Conservation (phyloP, 2,113 vertebrate genomes). For the Ciconia stormi region DNA sequence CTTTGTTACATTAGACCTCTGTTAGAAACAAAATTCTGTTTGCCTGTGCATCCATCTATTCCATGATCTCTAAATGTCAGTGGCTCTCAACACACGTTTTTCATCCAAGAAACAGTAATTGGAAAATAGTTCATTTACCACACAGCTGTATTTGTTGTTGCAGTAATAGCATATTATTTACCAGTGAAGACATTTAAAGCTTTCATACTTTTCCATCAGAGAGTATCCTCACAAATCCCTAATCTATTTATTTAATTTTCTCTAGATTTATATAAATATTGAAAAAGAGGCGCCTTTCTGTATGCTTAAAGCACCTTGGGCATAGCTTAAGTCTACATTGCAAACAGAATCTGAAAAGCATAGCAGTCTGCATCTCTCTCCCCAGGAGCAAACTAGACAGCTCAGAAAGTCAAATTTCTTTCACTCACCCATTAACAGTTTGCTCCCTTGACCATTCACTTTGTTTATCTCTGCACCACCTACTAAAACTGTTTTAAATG, state of each 20-base stretch:
- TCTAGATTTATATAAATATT: constrained; percentile 65
- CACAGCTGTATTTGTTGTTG: constrained; percentile 59
- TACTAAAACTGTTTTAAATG: constrained; percentile 1
- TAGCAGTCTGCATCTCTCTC: constrained; percentile 23
- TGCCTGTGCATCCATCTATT: constrained; percentile 1
- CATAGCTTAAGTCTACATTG: constrained; percentile 41
- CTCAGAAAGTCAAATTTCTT: constrained; percentile 21
- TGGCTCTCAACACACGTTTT: not conserved
- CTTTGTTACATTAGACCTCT: not conserved
- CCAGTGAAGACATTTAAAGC: constrained; percentile 47
- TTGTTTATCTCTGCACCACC: constrained; percentile 12
- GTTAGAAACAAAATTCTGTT: not conserved
- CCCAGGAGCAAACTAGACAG: constrained; percentile 25
- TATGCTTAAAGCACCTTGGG: constrained; percentile 62
- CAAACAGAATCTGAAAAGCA: constrained; percentile 18
- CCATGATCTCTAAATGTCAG: constrained; percentile 3
- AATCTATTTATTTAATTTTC: constrained; percentile 71
- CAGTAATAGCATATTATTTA: constrained; percentile 63
- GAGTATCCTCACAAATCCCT: constrained; percentile 60
- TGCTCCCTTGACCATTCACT: constrained; percentile 28
- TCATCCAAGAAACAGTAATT: constrained; percentile 37
- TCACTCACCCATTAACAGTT: constrained; percentile 26
- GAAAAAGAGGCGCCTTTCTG: constrained; percentile 62
- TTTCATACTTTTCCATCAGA: constrained; percentile 59
- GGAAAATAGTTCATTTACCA: constrained; percentile 45